phyloP scores from a whole-genome alignment of 2,113 vertebrate species.

The Oreochromis spilurus region DNA sequence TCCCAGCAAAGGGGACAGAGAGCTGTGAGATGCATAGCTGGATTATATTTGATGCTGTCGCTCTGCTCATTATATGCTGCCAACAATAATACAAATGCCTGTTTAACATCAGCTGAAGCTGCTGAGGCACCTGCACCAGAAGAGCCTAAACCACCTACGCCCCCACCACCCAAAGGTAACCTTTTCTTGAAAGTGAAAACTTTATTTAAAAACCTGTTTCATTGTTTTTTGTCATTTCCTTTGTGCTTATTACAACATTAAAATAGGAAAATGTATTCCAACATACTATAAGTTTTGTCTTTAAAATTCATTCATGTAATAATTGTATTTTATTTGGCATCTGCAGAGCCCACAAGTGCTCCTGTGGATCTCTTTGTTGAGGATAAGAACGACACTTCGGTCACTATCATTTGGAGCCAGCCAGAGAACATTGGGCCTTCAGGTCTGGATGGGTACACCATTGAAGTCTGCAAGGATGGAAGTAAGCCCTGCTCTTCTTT shows the following conservation, averaged over 20 bases:
- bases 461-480: constrained; percentile 87
- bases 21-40: neutral
- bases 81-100: constrained; percentile 27
- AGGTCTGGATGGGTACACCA: constrained; percentile 82
- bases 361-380: constrained; percentile 81
- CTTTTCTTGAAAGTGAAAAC: neutral
- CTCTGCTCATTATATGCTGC: constrained; percentile 19
- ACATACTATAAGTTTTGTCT: neutral
- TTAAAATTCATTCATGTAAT: neutral
- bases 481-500: constrained; percentile 71
- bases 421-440: constrained; percentile 74
- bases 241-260: neutral
- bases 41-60: neutral
- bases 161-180: constrained; percentile 73
- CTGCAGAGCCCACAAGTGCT: constrained; percentile 80
- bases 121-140: constrained; percentile 63
- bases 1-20: neutral
- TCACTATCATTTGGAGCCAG: constrained; percentile 86
- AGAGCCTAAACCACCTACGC: constrained; percentile 68
- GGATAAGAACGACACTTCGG: constrained; percentile 81
- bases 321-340: neutral
- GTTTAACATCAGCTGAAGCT: constrained; percentile 65
- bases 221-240: neutral
- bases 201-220: neutral
- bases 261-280: neutral